Percentiles rank a stretch among this genome's conserved stretches.
Evolutionary conservation across 1,140 invertebrate species (phyloP).

Genomic region (Orius laevigatus): DNA sequence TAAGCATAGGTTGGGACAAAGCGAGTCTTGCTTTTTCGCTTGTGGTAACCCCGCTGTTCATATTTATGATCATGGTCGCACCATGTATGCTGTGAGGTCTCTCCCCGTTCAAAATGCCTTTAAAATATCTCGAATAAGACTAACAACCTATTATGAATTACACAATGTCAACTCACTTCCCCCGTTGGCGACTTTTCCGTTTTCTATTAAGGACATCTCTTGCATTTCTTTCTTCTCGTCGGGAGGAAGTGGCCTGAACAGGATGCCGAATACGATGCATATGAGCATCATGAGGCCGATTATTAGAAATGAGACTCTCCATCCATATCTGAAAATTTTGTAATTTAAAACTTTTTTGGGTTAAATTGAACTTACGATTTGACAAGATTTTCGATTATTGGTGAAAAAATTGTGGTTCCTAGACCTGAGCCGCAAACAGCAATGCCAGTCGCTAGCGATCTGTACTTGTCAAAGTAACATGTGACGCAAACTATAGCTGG

Average conservation of each 20-base stretch:
- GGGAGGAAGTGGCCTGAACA: slow-evolving; percentile 47
- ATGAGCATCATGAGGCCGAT: slow-evolving; percentile 63
- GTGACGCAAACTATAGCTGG: slow-evolving; percentile 90
- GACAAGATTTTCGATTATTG: slow-evolving; percentile 51
- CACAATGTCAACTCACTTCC: slow-evolving; percentile 4
- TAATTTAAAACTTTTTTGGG: too few species aligned
- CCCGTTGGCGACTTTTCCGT: neutral
- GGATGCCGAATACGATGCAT: slow-evolving; percentile 65
- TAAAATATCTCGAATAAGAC: neutral
- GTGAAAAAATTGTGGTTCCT: slow-evolving; percentile 70
- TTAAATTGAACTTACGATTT: slow-evolving; percentile 9
- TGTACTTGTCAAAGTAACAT: slow-evolving; percentile 80
- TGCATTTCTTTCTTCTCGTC: neutral
- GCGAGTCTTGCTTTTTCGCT: slow-evolving; percentile 30
- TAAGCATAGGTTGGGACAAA: slow-evolving; percentile 42
- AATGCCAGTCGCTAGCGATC: slow-evolving; percentile 83
- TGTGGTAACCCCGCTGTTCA: neutral
- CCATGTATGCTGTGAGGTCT: slow-evolving; percentile 19
- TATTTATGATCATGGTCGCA: neutral
- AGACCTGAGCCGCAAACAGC: slow-evolving; percentile 87
- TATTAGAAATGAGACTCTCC: slow-evolving; percentile 44
- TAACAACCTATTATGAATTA: neutral
- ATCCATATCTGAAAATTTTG: slow-evolving; percentile 15
- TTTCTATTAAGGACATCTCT: neutral
- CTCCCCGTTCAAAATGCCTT: slow-evolving; percentile 1